Evolutionary conservation across 2,797 vertebrate species (phyloP), one percentile per base, ranked within the genome.

Genomic region (Protonibea diacanthus): DNA sequence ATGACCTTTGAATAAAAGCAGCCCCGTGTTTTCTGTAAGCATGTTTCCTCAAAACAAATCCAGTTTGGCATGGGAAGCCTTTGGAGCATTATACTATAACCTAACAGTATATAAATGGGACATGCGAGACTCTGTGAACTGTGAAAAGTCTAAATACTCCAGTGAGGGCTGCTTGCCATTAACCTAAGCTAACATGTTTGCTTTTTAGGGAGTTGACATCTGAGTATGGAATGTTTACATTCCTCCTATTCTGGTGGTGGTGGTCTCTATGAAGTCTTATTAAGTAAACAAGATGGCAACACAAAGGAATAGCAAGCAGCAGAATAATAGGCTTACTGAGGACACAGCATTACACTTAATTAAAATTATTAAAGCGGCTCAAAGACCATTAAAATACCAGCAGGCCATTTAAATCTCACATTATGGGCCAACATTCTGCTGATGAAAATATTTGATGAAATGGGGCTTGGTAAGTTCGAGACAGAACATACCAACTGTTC

Each of bases 1-100:
- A 3, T 91, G 90, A 87, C 86, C 87, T 90, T 93, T 91, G 21
- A 55, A 77, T 55, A 77, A 76, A 71, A 44, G 60, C 48, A 78
- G 48, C 27, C 27, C 72, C 15, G 6, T 90, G 88, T 93, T 92
- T 89, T 83, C 85, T 89, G 90, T 91, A 88, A 91, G 89, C 89
- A 90, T 90, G 89, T 92, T 91, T 89, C 72, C 85, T 80, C 83
- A 84, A 86, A 92, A 90, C 90, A 92, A 74, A 21, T 69, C 17
- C 14, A 51, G 71, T 47, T 55, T 57, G 33, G 45, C 76, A 73
- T 80, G 83, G 53, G 18, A 74, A 66, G 67, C 40, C 11, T 29
- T 49, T 15, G 9, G 61, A 69, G 29, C 29, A 23, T 66, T 9
- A 62, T 11, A 60, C 58, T 55, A 45, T 44, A 74, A 45, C 44